phyloP scores from a whole-genome alignment of 2,888 invertebrate species.

The Luffia ferchaultella region DNA sequence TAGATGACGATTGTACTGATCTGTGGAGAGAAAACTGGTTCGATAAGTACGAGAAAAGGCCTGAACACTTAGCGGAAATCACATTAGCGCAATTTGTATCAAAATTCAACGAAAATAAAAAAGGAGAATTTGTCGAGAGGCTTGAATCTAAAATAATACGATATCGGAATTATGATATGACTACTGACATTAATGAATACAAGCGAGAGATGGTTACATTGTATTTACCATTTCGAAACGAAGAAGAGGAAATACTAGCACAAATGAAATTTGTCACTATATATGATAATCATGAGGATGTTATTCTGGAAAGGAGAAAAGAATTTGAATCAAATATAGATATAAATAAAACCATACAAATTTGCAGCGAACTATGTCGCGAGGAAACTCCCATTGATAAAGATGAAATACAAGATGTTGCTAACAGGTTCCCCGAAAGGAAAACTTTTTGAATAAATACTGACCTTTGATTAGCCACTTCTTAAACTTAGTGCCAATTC shows the following conservation, averaged over 20 bases:
- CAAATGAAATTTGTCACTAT: slow-evolving; percentile 25
- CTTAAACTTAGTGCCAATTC: no score
- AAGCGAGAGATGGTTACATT: slow-evolving; percentile 28
- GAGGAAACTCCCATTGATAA: slow-evolving; percentile 3
- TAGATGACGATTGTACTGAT: slow-evolving; percentile 28
- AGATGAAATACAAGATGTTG: not conserved
- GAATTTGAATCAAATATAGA: slow-evolving; percentile 28
- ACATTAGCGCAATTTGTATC: slow-evolving; percentile 35
- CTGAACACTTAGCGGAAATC: slow-evolving; percentile 24
- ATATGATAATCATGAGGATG: slow-evolving; percentile 23
- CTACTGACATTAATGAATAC: slow-evolving; percentile 24
- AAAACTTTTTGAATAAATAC: no score
- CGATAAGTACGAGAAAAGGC: slow-evolving; percentile 35
- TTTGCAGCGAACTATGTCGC: slow-evolving; percentile 15
- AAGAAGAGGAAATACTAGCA: slow-evolving; percentile 28
- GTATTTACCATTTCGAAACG: slow-evolving; percentile 29
- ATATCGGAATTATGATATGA: slow-evolving; percentile 30
- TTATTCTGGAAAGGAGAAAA: slow-evolving; percentile 21
- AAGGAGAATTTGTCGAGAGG: slow-evolving; percentile 17
- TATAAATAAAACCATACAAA: slow-evolving; percentile 22
- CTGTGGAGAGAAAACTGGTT: slow-evolving; percentile 39
- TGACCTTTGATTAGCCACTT: no score
- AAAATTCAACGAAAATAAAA: slow-evolving; percentile 19
- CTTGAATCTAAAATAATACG: slow-evolving; percentile 24
- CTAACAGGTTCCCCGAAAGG: not conserved